Evolutionary conservation across 2,113 vertebrate genomes (phyloP).

Genomic region (Nematolebias whitei): DNA sequence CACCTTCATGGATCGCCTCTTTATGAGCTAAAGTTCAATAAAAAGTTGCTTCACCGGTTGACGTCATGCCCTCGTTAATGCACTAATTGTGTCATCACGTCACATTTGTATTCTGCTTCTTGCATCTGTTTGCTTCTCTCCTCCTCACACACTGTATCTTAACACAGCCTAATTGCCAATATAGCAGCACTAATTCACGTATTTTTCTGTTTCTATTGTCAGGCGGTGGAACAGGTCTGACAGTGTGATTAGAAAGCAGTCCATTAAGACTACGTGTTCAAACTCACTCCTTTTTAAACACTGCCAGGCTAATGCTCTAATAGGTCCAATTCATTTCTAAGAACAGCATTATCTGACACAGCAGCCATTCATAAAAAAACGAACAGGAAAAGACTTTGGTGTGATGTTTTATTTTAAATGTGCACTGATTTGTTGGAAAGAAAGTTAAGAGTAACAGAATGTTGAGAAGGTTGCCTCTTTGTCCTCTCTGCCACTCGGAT

Average conservation of each 20-base stretch:
- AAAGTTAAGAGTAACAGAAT: neutral
- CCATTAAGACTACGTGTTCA: neutral
- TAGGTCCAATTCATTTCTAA: neutral
- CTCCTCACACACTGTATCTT: neutral
- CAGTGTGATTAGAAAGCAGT: neutral
- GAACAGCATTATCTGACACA: neutral
- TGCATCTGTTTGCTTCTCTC: neutral
- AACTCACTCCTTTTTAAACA: neutral
- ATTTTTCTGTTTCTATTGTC: neutral
- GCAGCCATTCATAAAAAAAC: neutral
- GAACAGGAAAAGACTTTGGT: neutral
- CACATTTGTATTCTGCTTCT: neutral
- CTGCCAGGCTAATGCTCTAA: neutral
- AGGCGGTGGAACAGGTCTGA: neutral
- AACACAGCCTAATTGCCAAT: conserved; percentile 4
- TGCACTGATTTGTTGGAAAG: neutral
- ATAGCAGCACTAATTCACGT: neutral
- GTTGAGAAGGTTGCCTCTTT: too few relatives aligned
- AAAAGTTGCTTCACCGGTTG: neutral
- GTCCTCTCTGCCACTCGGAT: neutral
- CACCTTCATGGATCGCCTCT: neutral
- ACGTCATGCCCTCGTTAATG: neutral
- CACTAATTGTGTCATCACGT: neutral
- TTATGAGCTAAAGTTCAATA: neutral
- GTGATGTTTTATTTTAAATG: neutral